Conservation (phyloP, 2,797 vertebrate species). For the Tachyglossus aculeatus region DNA sequence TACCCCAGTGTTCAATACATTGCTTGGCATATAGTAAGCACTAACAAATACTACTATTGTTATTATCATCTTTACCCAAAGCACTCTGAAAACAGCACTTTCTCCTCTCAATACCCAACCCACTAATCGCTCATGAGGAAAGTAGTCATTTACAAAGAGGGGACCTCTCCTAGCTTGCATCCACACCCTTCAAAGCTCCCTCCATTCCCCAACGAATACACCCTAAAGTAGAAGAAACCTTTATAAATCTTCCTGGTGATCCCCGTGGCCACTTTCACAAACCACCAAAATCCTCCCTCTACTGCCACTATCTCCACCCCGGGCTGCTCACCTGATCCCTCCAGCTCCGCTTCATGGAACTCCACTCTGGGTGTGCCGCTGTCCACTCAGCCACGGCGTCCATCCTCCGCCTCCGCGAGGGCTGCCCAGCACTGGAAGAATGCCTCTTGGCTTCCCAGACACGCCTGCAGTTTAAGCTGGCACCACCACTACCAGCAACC, state of each 20-base stretch:
- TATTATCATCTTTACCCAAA: background rate
- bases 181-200: background rate
- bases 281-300: background rate
- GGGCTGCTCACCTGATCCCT: conserved; percentile 32
- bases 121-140: background rate
- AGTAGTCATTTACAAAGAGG: background rate
- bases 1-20: too few relatives aligned
- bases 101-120: background rate
- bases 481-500: conserved; percentile 26
- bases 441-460: conserved; percentile 10
- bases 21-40: too few relatives aligned
- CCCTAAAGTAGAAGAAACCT: background rate
- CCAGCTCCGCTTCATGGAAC: conserved; percentile 1
- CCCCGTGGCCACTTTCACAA: background rate
- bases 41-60: too few relatives aligned
- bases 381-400: background rate
- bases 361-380: background rate
- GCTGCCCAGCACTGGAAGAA: conserved; percentile 11
- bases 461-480: conserved; percentile 21
- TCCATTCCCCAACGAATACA: background rate
- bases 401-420: background rate
- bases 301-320: background rate
- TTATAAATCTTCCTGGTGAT: too few relatives aligned
- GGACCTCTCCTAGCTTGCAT: background rate
- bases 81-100: background rate